phyloP scores from a whole-genome alignment of 1,140 invertebrate genomes.

The Sminthurides bifidus region DNA sequence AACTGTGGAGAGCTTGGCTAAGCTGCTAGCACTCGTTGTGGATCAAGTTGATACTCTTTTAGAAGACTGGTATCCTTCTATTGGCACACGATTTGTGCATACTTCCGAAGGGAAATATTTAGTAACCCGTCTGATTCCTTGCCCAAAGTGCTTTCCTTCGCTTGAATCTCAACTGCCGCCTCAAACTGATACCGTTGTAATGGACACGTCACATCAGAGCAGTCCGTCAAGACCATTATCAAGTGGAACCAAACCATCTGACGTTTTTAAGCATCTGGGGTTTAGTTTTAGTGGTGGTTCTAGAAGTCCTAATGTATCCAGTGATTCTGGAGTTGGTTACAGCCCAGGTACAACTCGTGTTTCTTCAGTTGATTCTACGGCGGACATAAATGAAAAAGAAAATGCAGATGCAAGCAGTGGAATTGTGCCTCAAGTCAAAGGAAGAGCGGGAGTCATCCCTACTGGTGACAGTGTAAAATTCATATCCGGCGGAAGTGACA shows the following conservation, averaged over 20 bases:
- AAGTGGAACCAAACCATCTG: not conserved
- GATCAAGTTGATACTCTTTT: slow-evolving; percentile 93
- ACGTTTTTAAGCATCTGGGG: slow-evolving; percentile 15
- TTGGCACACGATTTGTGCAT: slow-evolving; percentile 92
- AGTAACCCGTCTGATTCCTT: slow-evolving; percentile 87
- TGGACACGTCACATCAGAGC: not conserved
- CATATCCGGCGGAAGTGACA: too few species aligned
- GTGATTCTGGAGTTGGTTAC: slow-evolving; percentile 29
- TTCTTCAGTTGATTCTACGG: slow-evolving; percentile 24
- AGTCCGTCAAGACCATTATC: too few species aligned
- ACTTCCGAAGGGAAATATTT: slow-evolving; percentile 91
- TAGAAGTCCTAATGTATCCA: slow-evolving; percentile 27
- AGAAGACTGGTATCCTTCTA: slow-evolving; percentile 95
- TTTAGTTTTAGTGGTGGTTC: slow-evolving; percentile 16
- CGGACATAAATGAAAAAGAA: slow-evolving; percentile 23
- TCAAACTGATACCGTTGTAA: not conserved
- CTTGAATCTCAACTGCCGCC: not conserved
- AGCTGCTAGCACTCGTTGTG: slow-evolving; percentile 78
- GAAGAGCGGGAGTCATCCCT: slow-evolving; percentile 14
- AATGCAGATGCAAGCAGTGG: slow-evolving; percentile 15
- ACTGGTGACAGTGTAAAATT: not conserved
- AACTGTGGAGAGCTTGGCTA: slow-evolving; percentile 62
- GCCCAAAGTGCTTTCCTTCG: slow-evolving; percentile 60
- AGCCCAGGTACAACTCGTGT: slow-evolving; percentile 23
- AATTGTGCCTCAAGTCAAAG: slow-evolving; percentile 12